These are phyloP conservation scores for Hemibagrus wyckioides DNA, from an alignment of 2,113 vertebrate genomes.

Conservation along the genomic window DNA sequence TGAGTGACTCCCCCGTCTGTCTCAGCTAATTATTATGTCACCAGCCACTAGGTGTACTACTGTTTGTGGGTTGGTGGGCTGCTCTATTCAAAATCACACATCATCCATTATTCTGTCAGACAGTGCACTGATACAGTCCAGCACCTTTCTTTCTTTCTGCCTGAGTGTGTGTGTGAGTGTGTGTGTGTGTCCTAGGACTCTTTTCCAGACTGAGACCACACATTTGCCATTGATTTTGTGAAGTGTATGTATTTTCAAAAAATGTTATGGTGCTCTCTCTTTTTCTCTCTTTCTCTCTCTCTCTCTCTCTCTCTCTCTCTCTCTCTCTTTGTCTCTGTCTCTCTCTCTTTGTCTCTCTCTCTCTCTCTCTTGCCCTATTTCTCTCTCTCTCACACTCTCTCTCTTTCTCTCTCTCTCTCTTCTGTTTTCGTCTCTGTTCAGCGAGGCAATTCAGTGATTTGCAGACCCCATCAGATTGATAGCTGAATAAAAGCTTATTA, in stretches of 20 bases:
- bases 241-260: background rate
- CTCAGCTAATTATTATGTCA: slow-evolving; percentile 16
- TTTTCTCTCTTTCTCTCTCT: too few relatives aligned
- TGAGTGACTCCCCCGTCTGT: background rate
- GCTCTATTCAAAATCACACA: background rate
- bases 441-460: too few relatives aligned
- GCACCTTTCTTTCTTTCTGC: background rate
- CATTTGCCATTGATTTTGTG: background rate
- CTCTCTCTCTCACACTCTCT: too few relatives aligned
- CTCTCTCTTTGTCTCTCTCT: too few relatives aligned
- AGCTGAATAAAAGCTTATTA: background rate
- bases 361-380: too few relatives aligned
- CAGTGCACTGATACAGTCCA: background rate
- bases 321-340: too few relatives aligned
- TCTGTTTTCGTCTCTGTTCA: too few relatives aligned
- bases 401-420: too few relatives aligned
- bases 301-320: too few relatives aligned
- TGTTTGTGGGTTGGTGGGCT: slow-evolving; percentile 14
- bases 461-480: background rate
- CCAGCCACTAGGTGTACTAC: background rate
- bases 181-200: background rate
- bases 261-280: too few relatives aligned
- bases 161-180: background rate
- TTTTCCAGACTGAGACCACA: background rate
- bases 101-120: slow-evolving; percentile 6